Evolutionary conservation across 1,140 invertebrate species (phyloP), one percentile per base, ranked within the genome.

Genomic region (Heliothis subflexa): DNA sequence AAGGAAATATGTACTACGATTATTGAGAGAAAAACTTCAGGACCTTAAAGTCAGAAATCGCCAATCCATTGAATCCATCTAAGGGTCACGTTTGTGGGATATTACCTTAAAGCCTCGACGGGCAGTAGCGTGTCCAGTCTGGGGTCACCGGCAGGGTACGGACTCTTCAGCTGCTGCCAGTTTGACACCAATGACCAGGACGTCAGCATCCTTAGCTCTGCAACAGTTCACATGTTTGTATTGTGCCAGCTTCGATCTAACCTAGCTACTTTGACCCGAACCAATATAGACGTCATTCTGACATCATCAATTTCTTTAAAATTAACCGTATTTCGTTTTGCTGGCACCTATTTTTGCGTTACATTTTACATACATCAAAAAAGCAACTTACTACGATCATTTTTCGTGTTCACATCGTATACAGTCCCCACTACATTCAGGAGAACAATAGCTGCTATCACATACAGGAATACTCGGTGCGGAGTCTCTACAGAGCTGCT

Each of bases 101-200:
- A 25, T 25, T 13, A 90, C 89, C 86, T 84, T 28, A 86, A 18
- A 0, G 89, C 90, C 71, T 91, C 86, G 10, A 90, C 59, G 1
- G 89, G 85, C 0, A 59, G 47, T 0, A 90, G 82, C 0, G 85
- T 82, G 0, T 78, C 49, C 11, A 89, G 78, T 0, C 88, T 79
- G 18, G 87, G 83, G 76, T 89, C 87, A 0, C 84, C 84, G 52
- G 86, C 85, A 50, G 85, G 86, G 73, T 86, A 79, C 0, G 72
- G 83, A 2, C 81, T 73, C 0, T 78, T 82, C 13, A 91, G 79
- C 1, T 86, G 81, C 3, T 52, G 59, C 86, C 88, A 91, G 80
- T 89, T 90, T 0, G 62, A 61, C 5, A 85, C 83, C 2, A 88
- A 10, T 1, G 90, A 91, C 89, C 88, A 91, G 10, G 83, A 78